Base-by-base conservation (phyloP, 2,888 invertebrate genomes). In the Luffia ferchaultella region DNA sequence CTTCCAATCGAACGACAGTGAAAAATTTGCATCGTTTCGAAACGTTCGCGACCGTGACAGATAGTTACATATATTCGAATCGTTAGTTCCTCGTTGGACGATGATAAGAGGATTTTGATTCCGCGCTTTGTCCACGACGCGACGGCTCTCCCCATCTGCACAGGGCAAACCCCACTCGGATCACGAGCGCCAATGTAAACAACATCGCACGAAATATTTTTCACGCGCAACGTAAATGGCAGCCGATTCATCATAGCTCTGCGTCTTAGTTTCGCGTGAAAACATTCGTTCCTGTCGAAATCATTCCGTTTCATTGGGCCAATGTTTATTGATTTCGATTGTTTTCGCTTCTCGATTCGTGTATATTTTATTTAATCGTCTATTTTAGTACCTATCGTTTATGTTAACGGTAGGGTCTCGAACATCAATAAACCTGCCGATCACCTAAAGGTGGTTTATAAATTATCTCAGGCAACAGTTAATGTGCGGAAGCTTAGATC, bases 111-210 rank as follows among this genome's bases (percentile, higher is more conserved):
- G 73, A 75, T 77, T 76, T 72, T 70, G 67, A 72, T 73, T 65
- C 60, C 54, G 51, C 58, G 42, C n/a, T 43, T 18, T 43, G 20
- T 15, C 17, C 43, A 41, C 16, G 9, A 30, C 57, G 57, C 57
- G 55, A 54, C 61, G 42, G 15, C 3, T 3, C 42, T 18, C 42
- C 30, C 30, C 30, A 30, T 30, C 30, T 30, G 30, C 30, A 12
- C 30, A 12, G 30, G 30, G 3, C 12, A 12, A 3, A 12, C 30
- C 30, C 30, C 5, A 12, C 5, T n/a, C 47, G 67, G 73, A 76
- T 76, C 72, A 76, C 65, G 62, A n/a, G 63, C 69, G 68, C 74
- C 75, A 70, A 73, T 74, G 73, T 76, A 76, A 75, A 74, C 73
- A 75, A 73, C 70, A 73, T 73, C 67, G 65, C 48, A 41, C 41